phyloP scores from a whole-genome alignment of 2,888 invertebrate genomes.

The Spodoptera exigua region DNA sequence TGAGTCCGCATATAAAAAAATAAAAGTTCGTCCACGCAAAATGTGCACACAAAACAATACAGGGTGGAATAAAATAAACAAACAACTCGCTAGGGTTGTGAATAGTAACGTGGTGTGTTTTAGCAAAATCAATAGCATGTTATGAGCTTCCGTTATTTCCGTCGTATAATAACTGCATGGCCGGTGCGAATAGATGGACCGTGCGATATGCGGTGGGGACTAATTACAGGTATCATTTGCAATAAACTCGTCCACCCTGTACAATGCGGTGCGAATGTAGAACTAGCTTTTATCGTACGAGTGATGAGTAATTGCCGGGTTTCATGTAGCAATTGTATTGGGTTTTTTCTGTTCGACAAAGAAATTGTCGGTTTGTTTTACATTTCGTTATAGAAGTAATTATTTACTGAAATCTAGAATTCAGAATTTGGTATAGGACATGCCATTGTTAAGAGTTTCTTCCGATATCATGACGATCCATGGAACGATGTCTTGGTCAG shows the following conservation, averaged over 20 bases:
- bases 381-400: conserved; percentile 1
- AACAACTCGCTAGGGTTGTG: conserved; percentile 58
- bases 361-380: conserved; percentile 16
- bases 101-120: conserved; percentile 57
- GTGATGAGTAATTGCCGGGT: conserved; percentile 34
- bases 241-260: conserved; percentile 77
- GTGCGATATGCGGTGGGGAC: conserved; percentile 72
- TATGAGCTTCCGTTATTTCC: conserved; percentile 77
- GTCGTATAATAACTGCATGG: conserved; percentile 69
- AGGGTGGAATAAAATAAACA: conserved; percentile 43
- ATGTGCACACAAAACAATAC: conserved; percentile 42
- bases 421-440: too few species aligned
- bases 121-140: conserved; percentile 82
- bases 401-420: not conserved
- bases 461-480: too few species aligned
- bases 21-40: conserved; percentile 17
- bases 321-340: conserved; percentile 28
- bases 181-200: conserved; percentile 80
- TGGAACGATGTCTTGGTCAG: too few species aligned
- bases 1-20: not conserved
- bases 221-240: conserved; percentile 88
- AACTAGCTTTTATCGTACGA: conserved; percentile 29
- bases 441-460: too few species aligned
- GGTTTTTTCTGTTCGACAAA: conserved; percentile 34
- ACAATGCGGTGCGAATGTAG: conserved; percentile 42